phyloP scores from a whole-genome alignment of 2,797 vertebrate genomes.

The Phoxinus dragarum region DNA sequence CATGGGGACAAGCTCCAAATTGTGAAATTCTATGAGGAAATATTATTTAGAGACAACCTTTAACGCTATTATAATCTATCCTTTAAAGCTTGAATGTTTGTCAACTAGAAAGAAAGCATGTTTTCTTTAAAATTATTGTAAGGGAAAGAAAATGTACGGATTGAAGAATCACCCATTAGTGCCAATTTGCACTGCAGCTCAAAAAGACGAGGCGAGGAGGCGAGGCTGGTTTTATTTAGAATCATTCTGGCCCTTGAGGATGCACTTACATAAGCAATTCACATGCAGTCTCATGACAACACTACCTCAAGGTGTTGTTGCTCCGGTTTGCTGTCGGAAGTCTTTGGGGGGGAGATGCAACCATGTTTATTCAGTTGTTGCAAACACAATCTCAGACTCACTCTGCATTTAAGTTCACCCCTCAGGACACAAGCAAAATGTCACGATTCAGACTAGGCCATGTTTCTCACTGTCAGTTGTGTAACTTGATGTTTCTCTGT shows the following conservation, averaged over 20 bases:
- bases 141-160: not conserved
- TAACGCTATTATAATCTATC: not conserved
- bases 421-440: not conserved
- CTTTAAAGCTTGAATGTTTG: not conserved
- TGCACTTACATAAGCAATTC: constrained; percentile 34
- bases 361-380: not conserved
- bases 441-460: not conserved
- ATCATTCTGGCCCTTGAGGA: constrained; percentile 3
- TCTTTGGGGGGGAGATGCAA: constrained; percentile 6
- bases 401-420: not conserved
- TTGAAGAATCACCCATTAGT: not conserved
- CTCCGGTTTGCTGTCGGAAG: not conserved
- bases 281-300: constrained; percentile 25
- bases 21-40: not conserved
- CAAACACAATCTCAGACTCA: not conserved
- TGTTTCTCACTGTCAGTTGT: not conserved
- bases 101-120: not conserved
- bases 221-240: constrained; percentile 21
- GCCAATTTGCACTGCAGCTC: not conserved
- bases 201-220: constrained; percentile 10
- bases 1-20: not conserved
- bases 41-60: not conserved
- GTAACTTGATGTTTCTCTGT: not conserved
- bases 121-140: not conserved
- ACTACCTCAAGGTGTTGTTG: constrained; percentile 2